Evolutionary conservation across 2,113 vertebrate genomes (phyloP), one percentile per base, ranked within the genome.

Genomic region (Felis chaus): DNA sequence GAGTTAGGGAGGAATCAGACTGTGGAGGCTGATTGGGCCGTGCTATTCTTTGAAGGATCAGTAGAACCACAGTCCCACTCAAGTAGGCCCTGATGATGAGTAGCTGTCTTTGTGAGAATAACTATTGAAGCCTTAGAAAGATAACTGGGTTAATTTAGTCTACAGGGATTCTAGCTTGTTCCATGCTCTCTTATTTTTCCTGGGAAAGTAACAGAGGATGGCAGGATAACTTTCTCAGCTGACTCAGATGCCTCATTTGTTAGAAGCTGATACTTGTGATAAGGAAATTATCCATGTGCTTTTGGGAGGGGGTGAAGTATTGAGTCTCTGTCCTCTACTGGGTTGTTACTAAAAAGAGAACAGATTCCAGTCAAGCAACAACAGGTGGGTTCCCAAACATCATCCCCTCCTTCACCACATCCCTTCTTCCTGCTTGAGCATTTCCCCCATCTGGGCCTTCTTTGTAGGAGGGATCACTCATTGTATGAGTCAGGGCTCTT

Each of bases 341-440:
- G 86, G 81, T 41, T 53, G 80, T 76, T 80, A 80, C 63, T 4
- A 95, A 85, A 80, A 92, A 71, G n/a, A 92, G 50, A 91, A 91
- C 7, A 36, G 12, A 45, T 69, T 18, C 27, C 12, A 71, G 55
- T 74, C 4, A 81, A 89, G 71, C 66, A 81, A 74, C 16, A 53
- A 45, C 15, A 73, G 45, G 11, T 65, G 80, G 96, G 63, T 45
- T 96, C 87, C 33, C 73, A 87, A 90, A 79, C 11, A 63, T 21
- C 83, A 5, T 78, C 25, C 6, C 41, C 12, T 83, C 29, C 27
- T 33, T 90, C 33, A 39, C 29, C 33, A 41, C 5, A 50, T 0
- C 7, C 2, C 8, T 7, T 65, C 21, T 71, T 39, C 10, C 15
- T 79, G 81, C 9, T 27, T 57, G 57, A 78, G 8, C 21, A 50